Evolutionary conservation across 2,888 invertebrate genomes (phyloP).

Genomic region (Ophion obscuratus): DNA sequence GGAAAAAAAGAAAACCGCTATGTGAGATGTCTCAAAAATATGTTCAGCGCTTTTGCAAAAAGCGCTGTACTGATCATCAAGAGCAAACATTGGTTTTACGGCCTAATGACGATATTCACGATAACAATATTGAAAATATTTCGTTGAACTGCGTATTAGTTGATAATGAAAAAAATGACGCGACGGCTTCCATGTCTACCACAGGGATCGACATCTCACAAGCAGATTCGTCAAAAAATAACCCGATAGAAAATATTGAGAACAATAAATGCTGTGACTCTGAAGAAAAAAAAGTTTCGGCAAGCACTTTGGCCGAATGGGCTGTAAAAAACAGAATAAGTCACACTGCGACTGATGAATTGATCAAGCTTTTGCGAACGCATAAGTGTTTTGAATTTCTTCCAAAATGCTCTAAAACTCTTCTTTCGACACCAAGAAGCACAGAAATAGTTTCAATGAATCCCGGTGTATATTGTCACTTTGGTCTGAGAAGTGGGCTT

Average conservation of each 20-base stretch:
- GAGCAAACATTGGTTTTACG: neutral
- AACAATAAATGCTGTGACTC: neutral
- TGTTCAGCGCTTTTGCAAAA: neutral
- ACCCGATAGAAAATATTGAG: neutral
- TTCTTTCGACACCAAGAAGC: constrained; percentile 13
- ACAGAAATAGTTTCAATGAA: constrained; percentile 1
- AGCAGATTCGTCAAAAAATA: neutral
- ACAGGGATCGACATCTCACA: neutral
- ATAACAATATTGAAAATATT: no score
- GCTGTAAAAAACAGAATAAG: constrained; percentile 10
- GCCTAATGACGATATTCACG: neutral
- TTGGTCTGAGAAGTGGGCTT: neutral
- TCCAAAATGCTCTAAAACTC: constrained; percentile 12
- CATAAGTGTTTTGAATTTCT: constrained; percentile 1
- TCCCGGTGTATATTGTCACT: constrained; percentile 17
- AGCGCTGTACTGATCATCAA: neutral
- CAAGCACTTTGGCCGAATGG: constrained; percentile 18
- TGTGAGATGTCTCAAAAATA: constrained; percentile 12
- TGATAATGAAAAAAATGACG: no score
- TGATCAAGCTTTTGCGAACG: neutral
- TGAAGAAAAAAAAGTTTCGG: constrained; percentile 1
- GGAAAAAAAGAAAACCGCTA: constrained; percentile 6
- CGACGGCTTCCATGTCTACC: no score
- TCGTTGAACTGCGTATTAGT: no score
- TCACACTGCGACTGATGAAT: neutral